phyloP scores from a whole-genome alignment of 64 coral and sea anemone genomes.

The Montipora foliosa region DNA sequence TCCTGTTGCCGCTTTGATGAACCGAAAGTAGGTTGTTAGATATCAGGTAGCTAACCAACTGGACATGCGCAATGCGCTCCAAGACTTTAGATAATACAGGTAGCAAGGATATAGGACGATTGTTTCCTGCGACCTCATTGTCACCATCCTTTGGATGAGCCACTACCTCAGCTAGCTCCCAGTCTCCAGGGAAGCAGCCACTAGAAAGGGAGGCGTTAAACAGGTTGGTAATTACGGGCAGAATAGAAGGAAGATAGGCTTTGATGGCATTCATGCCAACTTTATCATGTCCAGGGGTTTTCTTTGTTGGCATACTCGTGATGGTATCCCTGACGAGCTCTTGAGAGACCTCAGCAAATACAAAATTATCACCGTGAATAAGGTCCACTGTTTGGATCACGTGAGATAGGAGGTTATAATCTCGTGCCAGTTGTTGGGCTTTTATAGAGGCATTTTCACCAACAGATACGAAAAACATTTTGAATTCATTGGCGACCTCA shows the following conservation, averaged over 20 bases:
- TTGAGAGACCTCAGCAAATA: too few species aligned
- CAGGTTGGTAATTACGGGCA: too few species aligned
- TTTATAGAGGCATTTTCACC: conserved; percentile 25
- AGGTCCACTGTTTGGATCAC: not conserved
- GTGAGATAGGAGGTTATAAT: conserved; percentile 19
- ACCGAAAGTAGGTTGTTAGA: conserved; percentile 17
- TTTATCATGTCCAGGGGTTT: too few species aligned
- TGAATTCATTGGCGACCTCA: conserved; percentile 49
- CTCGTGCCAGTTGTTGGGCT: conserved; percentile 29
- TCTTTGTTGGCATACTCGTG: too few species aligned
- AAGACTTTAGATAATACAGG: conserved; percentile 29
- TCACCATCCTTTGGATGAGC: conserved; percentile 17
- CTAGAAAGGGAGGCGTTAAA: too few species aligned
- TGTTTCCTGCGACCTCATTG: conserved; percentile 28
- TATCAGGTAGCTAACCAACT: conserved; percentile 8
- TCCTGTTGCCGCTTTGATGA: conserved; percentile 17
- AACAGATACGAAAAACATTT: conserved; percentile 35
- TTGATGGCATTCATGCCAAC: too few species aligned
- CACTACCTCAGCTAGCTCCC: not conserved
- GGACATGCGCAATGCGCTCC: not conserved
- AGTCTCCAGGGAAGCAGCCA: not conserved
- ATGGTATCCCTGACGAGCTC: too few species aligned
- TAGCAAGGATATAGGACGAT: conserved; percentile 18
- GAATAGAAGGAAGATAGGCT: too few species aligned
- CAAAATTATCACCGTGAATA: too few species aligned